Evolutionary conservation across 2,113 vertebrate genomes (phyloP), one percentile per base, ranked within the genome.

Genomic region (Euleptes europaea): DNA sequence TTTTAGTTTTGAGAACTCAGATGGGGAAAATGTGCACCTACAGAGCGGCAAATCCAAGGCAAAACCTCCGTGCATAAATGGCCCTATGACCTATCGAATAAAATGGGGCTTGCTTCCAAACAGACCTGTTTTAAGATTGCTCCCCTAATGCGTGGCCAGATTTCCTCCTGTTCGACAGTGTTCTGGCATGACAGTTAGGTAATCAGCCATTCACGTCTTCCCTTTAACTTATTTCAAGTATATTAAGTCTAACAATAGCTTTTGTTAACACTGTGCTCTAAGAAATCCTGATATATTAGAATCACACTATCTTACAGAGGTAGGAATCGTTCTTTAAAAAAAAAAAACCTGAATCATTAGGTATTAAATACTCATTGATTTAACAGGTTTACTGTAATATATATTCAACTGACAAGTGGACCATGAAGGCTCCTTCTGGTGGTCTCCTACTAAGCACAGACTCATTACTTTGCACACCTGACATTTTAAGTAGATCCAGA

Each of bases 321-420:
- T 49, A 15, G 77, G 77, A 65, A 17, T 38, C 21, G 26, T 57
- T 90, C 85, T 86, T 65, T 4, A 47, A 66, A 63, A 57, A 76
- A 63, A 54, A 57, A 70, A 77, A 84, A 38, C 54, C 78, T 35
- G 0, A 70, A 33, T 87, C 44, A 88, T 7, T 71, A 80, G 51
- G 28, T 82, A 93, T 91, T 92, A 94, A 93, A 91, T 92, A 89
- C 84, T 95, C 78, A 94, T 96, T 97, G 93, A 86, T 95, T 95
- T 95, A 94, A 88, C 90, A 94, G 91, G 78, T 93, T 94, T 94
- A 82, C 89, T 73, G 86, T 94, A 93, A 92, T 90, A 88, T 75
- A 81, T 90, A 88, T 92, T 92, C 90, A 91, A 69, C 83, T 89
- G 88, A 84, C 87, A 94, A 93, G 76, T 90, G 88, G 95, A 94